These are phyloP conservation scores for Julus scanicus DNA, from an alignment of 2,888 invertebrate genomes.

Conservation along the genomic window DNA sequence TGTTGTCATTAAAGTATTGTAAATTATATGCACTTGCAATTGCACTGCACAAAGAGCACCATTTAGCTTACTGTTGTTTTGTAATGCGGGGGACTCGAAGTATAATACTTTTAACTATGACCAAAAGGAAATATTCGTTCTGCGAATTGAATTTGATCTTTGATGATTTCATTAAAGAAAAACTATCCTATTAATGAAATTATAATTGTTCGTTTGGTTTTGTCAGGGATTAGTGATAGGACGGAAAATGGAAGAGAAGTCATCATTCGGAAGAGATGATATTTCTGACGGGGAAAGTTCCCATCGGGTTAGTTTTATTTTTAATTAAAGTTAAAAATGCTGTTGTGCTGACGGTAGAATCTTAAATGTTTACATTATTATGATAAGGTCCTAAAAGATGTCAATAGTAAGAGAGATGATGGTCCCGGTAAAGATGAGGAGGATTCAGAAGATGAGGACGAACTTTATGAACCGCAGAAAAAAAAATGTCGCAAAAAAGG, in stretches of 20 bases:
- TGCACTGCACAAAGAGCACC: slow-evolving; percentile 15
- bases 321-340: not conserved
- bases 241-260: slow-evolving; percentile 53
- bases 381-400: slow-evolving; percentile 54
- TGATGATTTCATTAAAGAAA: not conserved
- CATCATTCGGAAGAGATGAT: slow-evolving; percentile 62
- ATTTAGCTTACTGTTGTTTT: not conserved
- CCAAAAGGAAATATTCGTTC: not conserved
- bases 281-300: slow-evolving; percentile 64
- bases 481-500: slow-evolving; percentile 48
- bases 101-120: slow-evolving; percentile 25
- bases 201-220: not conserved
- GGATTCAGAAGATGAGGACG: slow-evolving; percentile 31
- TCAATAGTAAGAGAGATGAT: slow-evolving; percentile 38
- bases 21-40: not conserved
- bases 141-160: not conserved
- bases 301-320: not conserved
- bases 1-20: not conserved
- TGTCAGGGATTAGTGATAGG: slow-evolving; percentile 53
- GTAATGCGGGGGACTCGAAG: slow-evolving; percentile 12
- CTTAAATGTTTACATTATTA: not conserved
- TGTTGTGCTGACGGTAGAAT: not conserved
- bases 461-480: slow-evolving; percentile 54
- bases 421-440: not conserved
- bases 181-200: not conserved